Percentiles rank a stretch among this genome's conserved stretches.
These are phyloP conservation scores for Mesaphorura yosii DNA, from an alignment of 1,140 invertebrate species.

Conservation along the genomic window DNA sequence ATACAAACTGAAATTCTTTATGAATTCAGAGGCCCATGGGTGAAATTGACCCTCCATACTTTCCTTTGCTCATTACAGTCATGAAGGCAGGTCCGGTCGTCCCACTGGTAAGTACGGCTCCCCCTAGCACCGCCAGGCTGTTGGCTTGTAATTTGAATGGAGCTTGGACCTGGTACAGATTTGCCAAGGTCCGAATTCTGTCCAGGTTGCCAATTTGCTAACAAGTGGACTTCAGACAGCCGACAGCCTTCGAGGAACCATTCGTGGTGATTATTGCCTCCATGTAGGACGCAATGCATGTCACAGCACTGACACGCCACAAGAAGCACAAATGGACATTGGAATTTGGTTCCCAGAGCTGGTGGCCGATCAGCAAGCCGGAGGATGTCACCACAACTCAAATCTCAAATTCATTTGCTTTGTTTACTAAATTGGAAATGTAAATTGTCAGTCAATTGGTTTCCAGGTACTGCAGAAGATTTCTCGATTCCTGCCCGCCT, in stretches of 20 bases:
- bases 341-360: neutral
- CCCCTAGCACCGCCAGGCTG: no score
- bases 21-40: no score
- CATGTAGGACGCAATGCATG: slow-evolving; percentile 43
- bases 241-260: slow-evolving; percentile 48
- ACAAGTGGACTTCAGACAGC: slow-evolving; percentile 52
- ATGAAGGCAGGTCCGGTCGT: neutral
- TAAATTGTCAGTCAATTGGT: no score
- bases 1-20: no score
- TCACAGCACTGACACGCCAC: neutral
- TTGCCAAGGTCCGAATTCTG: slow-evolving; percentile 48
- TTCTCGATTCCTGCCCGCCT: no score
- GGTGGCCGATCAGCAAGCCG: no score
- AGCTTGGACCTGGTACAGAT: slow-evolving; percentile 34
- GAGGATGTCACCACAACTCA: no score
- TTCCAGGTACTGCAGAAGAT: no score
- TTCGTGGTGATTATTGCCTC: slow-evolving; percentile 51
- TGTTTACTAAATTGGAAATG: no score
- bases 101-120: neutral
- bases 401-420: no score
- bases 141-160: no score
- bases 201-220: slow-evolving; percentile 48
- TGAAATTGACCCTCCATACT: slow-evolving; percentile 1
- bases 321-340: slow-evolving; percentile 5
- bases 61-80: slow-evolving; percentile 2